Conservation (phyloP, 2,797 vertebrate genomes). For the Amniataba percoides region DNA sequence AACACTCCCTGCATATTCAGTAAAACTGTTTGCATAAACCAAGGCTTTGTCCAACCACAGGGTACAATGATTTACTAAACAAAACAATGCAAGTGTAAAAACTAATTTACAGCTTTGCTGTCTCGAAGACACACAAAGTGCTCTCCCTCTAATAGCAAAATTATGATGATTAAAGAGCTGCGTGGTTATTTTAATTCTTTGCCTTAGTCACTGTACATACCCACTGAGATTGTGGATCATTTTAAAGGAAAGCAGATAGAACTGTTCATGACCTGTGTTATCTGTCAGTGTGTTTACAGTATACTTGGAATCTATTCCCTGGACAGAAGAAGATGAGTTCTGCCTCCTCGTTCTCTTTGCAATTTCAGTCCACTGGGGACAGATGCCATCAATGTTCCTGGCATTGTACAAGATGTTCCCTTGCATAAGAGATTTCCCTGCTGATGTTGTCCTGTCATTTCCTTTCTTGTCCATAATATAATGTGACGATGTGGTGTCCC, state of each 20-base stretch:
- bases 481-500: slow-evolving; percentile 47
- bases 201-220: slow-evolving; percentile 27
- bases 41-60: slow-evolving; percentile 45
- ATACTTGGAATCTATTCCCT: slow-evolving; percentile 45
- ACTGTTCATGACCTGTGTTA: slow-evolving; percentile 42
- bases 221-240: slow-evolving; percentile 38
- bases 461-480: slow-evolving; percentile 55
- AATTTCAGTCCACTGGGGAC: slow-evolving; percentile 49
- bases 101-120: slow-evolving; percentile 38
- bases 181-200: slow-evolving; percentile 34
- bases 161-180: slow-evolving; percentile 48
- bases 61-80: slow-evolving; percentile 46
- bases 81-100: slow-evolving; percentile 51
- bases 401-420: slow-evolving; percentile 66
- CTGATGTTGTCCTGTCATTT: slow-evolving; percentile 67
- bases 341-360: slow-evolving; percentile 50
- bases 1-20: slow-evolving; percentile 50
- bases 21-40: slow-evolving; percentile 42
- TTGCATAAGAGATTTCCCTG: slow-evolving; percentile 66
- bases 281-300: slow-evolving; percentile 59
- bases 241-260: slow-evolving; percentile 34
- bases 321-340: slow-evolving; percentile 47
- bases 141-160: slow-evolving; percentile 41
- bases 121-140: slow-evolving; percentile 45
- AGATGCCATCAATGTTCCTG: slow-evolving; percentile 56